A percentile compares a stretch with the other conserved stretches of the same genome.
These are phyloP conservation scores for Spodoptera litura DNA, from an alignment of 1,140 invertebrate genomes.

Conservation along the genomic window DNA sequence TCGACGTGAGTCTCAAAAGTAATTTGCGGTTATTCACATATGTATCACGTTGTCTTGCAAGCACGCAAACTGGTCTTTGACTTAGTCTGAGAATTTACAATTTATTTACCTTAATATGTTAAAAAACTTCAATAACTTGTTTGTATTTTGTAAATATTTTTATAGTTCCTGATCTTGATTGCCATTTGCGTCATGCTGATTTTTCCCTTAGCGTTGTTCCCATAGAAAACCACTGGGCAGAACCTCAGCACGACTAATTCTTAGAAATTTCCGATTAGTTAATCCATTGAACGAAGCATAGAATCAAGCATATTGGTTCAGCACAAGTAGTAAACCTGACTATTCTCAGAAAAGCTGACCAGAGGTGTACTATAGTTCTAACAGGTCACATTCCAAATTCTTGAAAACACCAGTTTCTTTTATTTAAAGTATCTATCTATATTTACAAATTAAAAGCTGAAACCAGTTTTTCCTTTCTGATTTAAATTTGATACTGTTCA, in stretches of 20 bases:
- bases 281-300: slow-evolving; percentile 30
- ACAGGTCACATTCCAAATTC: not conserved
- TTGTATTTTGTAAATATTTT: not conserved
- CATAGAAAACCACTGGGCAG: slow-evolving; percentile 1
- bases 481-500: no score
- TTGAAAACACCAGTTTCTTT: not conserved
- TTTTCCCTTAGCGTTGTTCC: not conserved
- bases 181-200: not conserved
- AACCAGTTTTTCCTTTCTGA: no score
- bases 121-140: no score
- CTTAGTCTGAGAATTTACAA: not conserved
- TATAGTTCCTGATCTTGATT: not conserved
- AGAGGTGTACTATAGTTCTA: not conserved
- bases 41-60: slow-evolving; percentile 23
- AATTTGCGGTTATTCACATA: slow-evolving; percentile 49
- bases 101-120: no score
- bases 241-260: slow-evolving; percentile 14
- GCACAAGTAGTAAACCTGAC: not conserved
- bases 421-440: no score
- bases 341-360: slow-evolving; percentile 19
- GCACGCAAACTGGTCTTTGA: slow-evolving; percentile 29
- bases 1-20: slow-evolving; percentile 59
- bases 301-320: slow-evolving; percentile 16
- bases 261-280: slow-evolving; percentile 15
- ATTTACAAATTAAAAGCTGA: no score